phyloP scores from a whole-genome alignment of 2,113 vertebrate species.

The Onychostoma macrolepis region DNA sequence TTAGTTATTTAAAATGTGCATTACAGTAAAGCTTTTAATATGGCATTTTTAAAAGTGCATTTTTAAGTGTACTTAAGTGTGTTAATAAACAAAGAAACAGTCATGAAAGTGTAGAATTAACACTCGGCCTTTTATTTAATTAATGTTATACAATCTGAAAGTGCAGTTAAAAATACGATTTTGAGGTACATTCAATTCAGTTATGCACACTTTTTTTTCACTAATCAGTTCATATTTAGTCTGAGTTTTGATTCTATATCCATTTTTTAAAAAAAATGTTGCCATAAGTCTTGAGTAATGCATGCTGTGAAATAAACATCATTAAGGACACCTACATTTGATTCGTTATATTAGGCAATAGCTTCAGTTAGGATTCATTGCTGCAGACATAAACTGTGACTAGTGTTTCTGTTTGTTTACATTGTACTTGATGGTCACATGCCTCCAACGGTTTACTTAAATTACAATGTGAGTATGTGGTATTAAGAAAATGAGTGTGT shows the following conservation, averaged over 20 bases:
- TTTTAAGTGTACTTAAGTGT: too few species aligned
- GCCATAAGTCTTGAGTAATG: background rate
- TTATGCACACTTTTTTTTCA: too few species aligned
- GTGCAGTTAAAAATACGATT: too few species aligned
- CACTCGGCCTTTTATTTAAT: too few species aligned
- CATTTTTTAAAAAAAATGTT: background rate
- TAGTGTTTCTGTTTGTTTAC: background rate
- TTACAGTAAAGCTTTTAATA: background rate
- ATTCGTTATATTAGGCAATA: background rate
- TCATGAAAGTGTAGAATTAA: too few species aligned
- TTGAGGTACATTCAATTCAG: too few species aligned
- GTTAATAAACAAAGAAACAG: too few species aligned
- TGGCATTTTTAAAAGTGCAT: too few species aligned
- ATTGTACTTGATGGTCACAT: background rate
- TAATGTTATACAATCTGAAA: too few species aligned
- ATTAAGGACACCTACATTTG: background rate
- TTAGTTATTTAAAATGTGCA: background rate
- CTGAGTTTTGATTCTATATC: background rate
- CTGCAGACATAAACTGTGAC: background rate
- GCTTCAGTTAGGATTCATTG: background rate
- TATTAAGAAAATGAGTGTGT: background rate
- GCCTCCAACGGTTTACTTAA: background rate
- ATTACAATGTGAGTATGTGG: background rate
- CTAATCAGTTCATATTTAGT: too few species aligned
- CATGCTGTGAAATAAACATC: background rate